Conservation (phyloP, 2,797 vertebrate genomes). For the Oreochromis grahami region DNA sequence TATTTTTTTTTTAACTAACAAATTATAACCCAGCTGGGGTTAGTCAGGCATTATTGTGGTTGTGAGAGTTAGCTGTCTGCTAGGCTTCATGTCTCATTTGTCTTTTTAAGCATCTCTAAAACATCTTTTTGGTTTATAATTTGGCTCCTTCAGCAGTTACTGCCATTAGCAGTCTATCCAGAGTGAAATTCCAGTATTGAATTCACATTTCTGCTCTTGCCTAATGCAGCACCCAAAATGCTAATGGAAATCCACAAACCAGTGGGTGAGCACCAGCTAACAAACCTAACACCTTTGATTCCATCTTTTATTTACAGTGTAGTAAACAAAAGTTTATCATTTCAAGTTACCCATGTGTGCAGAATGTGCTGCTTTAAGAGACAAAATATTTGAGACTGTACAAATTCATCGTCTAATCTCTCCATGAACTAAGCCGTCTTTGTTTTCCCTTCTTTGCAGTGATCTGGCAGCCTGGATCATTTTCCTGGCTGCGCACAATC, state of each 20-base stretch:
- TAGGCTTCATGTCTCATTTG: not conserved
- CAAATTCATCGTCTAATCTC: not conserved
- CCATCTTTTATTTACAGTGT: not conserved
- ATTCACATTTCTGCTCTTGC: not conserved
- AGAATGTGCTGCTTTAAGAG: not conserved
- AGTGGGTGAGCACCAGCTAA: accelerated
- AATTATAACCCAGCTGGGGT: not conserved
- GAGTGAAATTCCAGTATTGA: too few relatives aligned
- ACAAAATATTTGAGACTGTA: not conserved
- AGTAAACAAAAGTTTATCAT: not conserved
- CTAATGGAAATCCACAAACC: too few relatives aligned
- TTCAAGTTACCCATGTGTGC: not conserved
- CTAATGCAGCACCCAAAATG: not conserved
- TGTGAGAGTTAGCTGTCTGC: not conserved
- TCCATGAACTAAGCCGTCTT: not conserved
- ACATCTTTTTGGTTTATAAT: not conserved
- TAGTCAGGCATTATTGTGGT: not conserved
- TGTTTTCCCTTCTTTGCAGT: not conserved
- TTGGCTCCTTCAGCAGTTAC: not conserved
- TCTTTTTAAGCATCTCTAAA: not conserved
- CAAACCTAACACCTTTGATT: not conserved
- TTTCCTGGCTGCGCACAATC: not conserved
- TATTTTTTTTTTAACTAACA: not conserved
- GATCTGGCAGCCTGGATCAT: not conserved
- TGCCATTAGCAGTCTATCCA: too few relatives aligned